These are phyloP conservation scores for Pampus argenteus DNA, from an alignment of 2,797 vertebrate genomes.

Conservation along the genomic window DNA sequence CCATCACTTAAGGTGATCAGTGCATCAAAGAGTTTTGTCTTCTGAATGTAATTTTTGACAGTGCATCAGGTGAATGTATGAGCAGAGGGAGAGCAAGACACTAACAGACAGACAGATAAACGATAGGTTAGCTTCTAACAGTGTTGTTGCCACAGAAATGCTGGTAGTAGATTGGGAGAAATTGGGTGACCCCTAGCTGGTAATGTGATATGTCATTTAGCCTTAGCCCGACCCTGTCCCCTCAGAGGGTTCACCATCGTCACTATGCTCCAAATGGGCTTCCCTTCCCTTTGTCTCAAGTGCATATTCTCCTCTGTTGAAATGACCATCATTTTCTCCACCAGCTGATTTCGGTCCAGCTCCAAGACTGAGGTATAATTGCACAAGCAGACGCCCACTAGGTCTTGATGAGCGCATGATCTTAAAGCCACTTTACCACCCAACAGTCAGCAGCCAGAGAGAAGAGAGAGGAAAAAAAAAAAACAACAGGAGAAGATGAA, in stretches of 20 bases:
- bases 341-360: conserved; percentile 75
- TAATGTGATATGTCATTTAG: conserved; percentile 84
- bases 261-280: conserved; percentile 76
- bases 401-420: conserved; percentile 84
- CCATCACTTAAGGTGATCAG: not conserved
- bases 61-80: not conserved
- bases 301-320: conserved; percentile 83
- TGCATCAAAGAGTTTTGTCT: conserved; percentile 6
- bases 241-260: conserved; percentile 65
- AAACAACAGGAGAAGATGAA: conserved; percentile 83
- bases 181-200: conserved; percentile 76
- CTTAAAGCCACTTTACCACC: conserved; percentile 83
- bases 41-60: conserved; percentile 35
- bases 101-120: conserved; percentile 51
- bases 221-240: conserved; percentile 75
- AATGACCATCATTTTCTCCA: conserved; percentile 83
- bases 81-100: conserved; percentile 3
- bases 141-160: conserved; percentile 61
- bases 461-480: conserved; percentile 47
- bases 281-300: conserved; percentile 85
- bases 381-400: conserved; percentile 80
- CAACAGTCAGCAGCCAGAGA: conserved; percentile 73
- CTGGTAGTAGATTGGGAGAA: conserved; percentile 66
- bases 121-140: conserved; percentile 58
- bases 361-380: conserved; percentile 84